Percentiles rank a stretch among this genome's conserved stretches.
These are phyloP conservation scores for Hylaea fasciaria DNA, from an alignment of 2,888 invertebrate species.

Conservation along the genomic window DNA sequence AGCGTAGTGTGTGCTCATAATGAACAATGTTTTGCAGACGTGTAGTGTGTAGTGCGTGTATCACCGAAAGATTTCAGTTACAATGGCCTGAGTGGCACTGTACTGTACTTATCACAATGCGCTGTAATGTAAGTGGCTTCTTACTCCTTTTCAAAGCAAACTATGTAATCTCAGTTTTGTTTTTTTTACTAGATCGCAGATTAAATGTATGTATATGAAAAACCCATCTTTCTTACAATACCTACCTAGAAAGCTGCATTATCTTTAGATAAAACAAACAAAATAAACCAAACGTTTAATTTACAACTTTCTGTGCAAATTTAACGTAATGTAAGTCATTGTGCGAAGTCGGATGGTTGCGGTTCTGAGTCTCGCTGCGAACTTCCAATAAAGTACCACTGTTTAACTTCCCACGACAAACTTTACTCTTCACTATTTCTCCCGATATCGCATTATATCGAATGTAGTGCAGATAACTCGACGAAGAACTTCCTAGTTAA, in stretches of 20 bases:
- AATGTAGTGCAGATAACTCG: slow-evolving; percentile 56
- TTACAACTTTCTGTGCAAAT: slow-evolving; percentile 6
- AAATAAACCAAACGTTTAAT: neutral
- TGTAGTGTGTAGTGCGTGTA: no score
- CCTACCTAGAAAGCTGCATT: neutral
- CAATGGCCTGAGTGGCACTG: no score
- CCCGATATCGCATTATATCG: slow-evolving; percentile 60
- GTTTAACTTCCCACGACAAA: slow-evolving; percentile 63
- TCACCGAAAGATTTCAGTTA: no score
- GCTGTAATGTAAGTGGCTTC: no score
- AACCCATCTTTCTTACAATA: no score
- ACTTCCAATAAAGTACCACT: slow-evolving; percentile 57
- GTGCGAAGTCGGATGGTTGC: slow-evolving; percentile 52
- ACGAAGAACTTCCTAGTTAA: slow-evolving; percentile 49
- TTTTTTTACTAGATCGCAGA: no score
- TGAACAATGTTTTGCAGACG: no score
- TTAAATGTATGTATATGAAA: no score
- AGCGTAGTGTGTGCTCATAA: no score
- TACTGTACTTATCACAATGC: no score
- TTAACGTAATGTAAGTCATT: slow-evolving; percentile 41
- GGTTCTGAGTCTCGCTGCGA: slow-evolving; percentile 51
- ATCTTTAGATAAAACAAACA: neutral
- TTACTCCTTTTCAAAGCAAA: no score
- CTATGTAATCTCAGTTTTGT: no score
- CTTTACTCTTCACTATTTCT: slow-evolving; percentile 60